Percentiles rank a stretch among this genome's conserved stretches.
Evolutionary conservation across 1,140 invertebrate species (phyloP).

Genomic region (Eueides isabella): DNA sequence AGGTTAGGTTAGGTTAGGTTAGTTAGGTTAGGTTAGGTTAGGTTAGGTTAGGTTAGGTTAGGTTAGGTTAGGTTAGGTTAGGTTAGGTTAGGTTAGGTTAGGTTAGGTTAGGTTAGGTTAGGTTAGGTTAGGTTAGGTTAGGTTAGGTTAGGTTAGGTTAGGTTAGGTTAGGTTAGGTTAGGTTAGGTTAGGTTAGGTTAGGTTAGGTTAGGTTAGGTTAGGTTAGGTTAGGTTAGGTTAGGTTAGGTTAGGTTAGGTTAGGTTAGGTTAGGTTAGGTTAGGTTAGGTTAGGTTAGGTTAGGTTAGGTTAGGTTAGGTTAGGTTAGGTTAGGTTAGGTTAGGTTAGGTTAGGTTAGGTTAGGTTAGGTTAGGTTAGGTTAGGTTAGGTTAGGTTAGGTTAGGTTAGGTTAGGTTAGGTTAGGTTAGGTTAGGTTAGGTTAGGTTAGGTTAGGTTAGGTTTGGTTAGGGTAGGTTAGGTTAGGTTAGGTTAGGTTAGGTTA

Average conservation of each 20-base stretch:
- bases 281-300: constrained; percentile 21
- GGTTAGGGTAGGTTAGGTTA: constrained; percentile 44
- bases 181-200: no score
- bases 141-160: no score
- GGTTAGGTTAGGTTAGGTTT: constrained; percentile 24
- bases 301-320: constrained; percentile 26
- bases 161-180: no score
- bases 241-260: constrained; percentile 9
- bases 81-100: no score
- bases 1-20: constrained; percentile 11
- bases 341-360: constrained; percentile 26
- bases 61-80: no score
- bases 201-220: no score
- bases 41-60: no score
- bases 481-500: constrained; percentile 32
- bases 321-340: constrained; percentile 26
- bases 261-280: constrained; percentile 21
- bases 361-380: constrained; percentile 26
- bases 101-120: no score
- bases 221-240: constrained; percentile 12
- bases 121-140: no score
- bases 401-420: constrained; percentile 25
- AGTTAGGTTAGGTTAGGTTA: constrained; percentile 11
- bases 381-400: constrained; percentile 26
- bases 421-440: constrained; percentile 25